Conservation (phyloP, 2,797 vertebrate genomes). For the Sebastes cheni region DNA sequence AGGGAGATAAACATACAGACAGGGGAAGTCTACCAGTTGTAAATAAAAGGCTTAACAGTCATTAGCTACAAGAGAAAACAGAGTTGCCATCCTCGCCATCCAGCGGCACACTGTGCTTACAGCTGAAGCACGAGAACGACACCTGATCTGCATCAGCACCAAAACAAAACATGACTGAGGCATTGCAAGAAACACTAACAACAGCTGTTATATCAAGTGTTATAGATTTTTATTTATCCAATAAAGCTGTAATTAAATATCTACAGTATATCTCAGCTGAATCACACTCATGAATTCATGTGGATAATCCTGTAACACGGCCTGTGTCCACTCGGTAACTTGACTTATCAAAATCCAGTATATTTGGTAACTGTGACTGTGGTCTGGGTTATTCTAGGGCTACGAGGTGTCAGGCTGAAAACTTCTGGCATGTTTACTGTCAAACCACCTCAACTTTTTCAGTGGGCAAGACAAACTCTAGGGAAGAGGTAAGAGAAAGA, state of each 20-base stretch:
- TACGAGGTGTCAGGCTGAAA: not conserved
- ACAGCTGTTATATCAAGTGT: not conserved
- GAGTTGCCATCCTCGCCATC: not conserved
- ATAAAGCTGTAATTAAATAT: not conserved
- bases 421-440: not conserved
- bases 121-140: not conserved
- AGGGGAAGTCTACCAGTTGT: constrained; percentile 12
- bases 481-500: not conserved
- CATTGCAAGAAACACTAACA: not conserved
- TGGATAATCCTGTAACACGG: not conserved
- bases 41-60: constrained; percentile 32
- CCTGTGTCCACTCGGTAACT: not conserved
- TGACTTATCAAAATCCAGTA: not conserved
- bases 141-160: not conserved
- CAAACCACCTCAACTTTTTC: not conserved
- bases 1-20: constrained; percentile 6
- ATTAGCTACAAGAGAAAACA: constrained; percentile 24
- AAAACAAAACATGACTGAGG: not conserved
- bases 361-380: not conserved
- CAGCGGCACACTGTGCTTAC: not conserved
- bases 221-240: not conserved
- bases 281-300: not conserved
- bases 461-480: not conserved
- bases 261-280: not conserved
- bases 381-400: not conserved